Evolutionary conservation across 2,888 invertebrate species (phyloP).

Genomic region (Hyles lineata): DNA sequence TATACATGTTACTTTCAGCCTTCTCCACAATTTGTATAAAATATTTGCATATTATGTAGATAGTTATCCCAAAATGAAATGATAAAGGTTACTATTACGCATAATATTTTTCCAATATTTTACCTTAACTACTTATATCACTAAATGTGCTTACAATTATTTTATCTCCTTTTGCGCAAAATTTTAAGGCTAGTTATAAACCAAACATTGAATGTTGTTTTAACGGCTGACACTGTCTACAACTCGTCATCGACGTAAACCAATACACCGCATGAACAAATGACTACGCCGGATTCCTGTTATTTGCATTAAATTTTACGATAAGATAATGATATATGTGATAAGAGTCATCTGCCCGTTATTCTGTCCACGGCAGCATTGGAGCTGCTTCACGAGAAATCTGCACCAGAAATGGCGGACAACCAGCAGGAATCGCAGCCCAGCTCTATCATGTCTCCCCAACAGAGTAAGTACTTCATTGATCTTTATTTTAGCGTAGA

Average conservation of each 20-base stretch:
- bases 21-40: no score
- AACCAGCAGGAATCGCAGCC: conserved; percentile 72
- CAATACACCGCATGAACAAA: conserved; percentile 19
- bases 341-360: conserved; percentile 34
- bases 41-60: no score
- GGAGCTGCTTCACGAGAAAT: conserved; percentile 87
- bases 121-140: no score
- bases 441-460: conserved; percentile 78
- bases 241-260: neutral
- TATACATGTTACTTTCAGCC: no score
- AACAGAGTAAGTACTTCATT: conserved; percentile 67
- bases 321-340: conserved; percentile 48
- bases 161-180: no score
- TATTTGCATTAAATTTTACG: conserved; percentile 38
- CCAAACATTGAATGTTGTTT: no score
- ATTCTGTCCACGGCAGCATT: conserved; percentile 79
- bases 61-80: no score
- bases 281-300: conserved; percentile 28
- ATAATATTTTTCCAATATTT: no score
- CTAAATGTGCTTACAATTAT: no score
- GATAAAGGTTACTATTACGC: no score
- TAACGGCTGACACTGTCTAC: neutral
- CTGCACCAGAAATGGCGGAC: conserved; percentile 83
- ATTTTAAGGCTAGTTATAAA: no score
- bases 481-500: conserved; percentile 4